Evolutionary conservation across 2,888 invertebrate genomes (phyloP).

Genomic region (Phengaris arion): DNA sequence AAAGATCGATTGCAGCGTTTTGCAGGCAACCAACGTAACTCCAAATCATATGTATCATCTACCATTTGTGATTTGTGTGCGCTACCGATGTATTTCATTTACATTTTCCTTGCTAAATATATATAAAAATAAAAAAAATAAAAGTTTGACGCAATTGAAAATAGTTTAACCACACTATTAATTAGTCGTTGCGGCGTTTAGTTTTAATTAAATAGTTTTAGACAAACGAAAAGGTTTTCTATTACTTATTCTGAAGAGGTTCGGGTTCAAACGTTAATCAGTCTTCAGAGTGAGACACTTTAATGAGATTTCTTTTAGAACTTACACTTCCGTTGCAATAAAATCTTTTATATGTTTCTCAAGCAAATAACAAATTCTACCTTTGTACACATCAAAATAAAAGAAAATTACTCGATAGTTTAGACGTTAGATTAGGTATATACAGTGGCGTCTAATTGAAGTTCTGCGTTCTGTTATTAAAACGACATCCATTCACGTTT

Average conservation of each 20-base stretch:
- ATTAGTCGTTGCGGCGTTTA: constrained; percentile 7
- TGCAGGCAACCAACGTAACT: constrained; percentile 24
- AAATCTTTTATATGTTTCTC: constrained; percentile 39
- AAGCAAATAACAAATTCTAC: constrained; percentile 35
- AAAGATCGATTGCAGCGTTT: constrained; percentile 30
- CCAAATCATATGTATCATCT: constrained; percentile 25
- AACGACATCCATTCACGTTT: not conserved
- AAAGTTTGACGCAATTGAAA: not conserved
- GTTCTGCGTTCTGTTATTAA: too few relatives aligned
- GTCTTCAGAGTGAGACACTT: constrained; percentile 58
- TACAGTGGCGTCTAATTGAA: too few relatives aligned
- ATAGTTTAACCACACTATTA: not conserved
- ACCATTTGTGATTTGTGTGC: constrained; percentile 10
- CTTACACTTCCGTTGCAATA: constrained; percentile 44
- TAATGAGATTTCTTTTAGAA: constrained; percentile 67
- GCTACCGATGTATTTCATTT: not conserved
- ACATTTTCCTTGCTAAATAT: not conserved
- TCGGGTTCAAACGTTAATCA: constrained; percentile 56
- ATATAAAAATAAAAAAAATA: not conserved
- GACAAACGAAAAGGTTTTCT: constrained; percentile 41
- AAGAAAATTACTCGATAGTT: not conserved
- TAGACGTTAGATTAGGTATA: too few relatives aligned
- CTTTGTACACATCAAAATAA: not conserved
- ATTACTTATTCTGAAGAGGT: constrained; percentile 53
- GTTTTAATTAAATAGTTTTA: constrained; percentile 19